Conservation (phyloP, 2,113 vertebrate genomes). For the Salvelinus fontinalis region DNA sequence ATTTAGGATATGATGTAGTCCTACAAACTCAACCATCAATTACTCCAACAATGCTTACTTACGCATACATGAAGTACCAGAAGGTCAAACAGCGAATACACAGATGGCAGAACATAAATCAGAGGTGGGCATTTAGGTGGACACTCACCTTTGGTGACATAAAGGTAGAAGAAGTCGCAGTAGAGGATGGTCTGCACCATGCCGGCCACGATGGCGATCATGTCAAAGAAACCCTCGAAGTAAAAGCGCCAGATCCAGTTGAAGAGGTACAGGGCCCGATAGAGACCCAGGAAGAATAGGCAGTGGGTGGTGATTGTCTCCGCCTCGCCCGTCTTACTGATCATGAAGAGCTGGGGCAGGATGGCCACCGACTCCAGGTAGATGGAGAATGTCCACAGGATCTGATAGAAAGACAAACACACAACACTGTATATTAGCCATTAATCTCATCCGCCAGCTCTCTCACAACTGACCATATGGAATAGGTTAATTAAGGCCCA, state of each 20-base stretch:
- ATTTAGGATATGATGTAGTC: no score
- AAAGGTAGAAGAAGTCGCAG: slow-evolving; percentile 99
- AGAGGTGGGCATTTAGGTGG: background rate
- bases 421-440: no score
- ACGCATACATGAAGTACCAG: no score
- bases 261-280: slow-evolving; percentile 94
- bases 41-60: no score
- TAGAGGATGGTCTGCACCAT: slow-evolving; percentile 97
- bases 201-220: slow-evolving; percentile 96
- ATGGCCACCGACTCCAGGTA: slow-evolving; percentile 98
- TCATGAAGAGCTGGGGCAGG: slow-evolving; percentile 98
- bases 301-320: slow-evolving; percentile 99
- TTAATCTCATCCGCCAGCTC: no score
- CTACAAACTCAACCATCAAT: no score
- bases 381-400: slow-evolving; percentile 99
- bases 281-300: slow-evolving; percentile 95
- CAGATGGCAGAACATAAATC: background rate
- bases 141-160: slow-evolving; percentile 94
- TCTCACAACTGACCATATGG: no score
- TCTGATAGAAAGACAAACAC: slow-evolving; percentile 67
- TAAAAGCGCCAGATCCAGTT: slow-evolving; percentile 99
- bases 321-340: slow-evolving; percentile 97
- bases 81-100: background rate
- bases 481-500: no score
- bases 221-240: slow-evolving; percentile 97